Percentiles rank a stretch among this genome's conserved stretches.
Conservation (phyloP, 2,797 vertebrate species). For the Clamator glandarius region DNA sequence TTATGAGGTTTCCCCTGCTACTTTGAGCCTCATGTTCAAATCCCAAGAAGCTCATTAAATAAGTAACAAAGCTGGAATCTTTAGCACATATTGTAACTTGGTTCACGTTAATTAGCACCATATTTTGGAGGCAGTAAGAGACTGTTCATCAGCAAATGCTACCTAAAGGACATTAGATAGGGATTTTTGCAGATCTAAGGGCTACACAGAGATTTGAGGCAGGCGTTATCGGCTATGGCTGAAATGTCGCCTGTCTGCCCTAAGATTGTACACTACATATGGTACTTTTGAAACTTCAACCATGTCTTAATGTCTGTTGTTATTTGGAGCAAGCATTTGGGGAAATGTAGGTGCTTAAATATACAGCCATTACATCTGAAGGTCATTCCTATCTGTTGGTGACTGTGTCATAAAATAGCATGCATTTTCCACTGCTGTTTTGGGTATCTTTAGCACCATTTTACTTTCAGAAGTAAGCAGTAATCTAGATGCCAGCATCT, state of each 20-base stretch:
- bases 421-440: neutral
- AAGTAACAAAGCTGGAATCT: conserved; percentile 81
- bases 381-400: neutral
- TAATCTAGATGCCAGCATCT: neutral
- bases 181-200: conserved; percentile 1
- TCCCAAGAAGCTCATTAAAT: conserved; percentile 83
- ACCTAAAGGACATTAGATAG: conserved; percentile 55
- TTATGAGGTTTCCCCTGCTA: conserved; percentile 83
- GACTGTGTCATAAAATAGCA: neutral
- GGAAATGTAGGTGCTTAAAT: neutral
- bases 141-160: conserved; percentile 50
- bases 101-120: conserved; percentile 78
- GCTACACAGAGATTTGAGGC: neutral
- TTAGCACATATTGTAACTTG: conserved; percentile 79
- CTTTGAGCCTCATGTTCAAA: conserved; percentile 80
- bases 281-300: neutral
- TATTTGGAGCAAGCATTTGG: conserved; percentile 10
- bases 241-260: neutral
- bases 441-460: neutral
- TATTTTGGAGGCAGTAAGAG: conserved; percentile 65
- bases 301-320: neutral
- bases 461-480: neutral
- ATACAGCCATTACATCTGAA: neutral
- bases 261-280: neutral
- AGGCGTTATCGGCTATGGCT: neutral